Conservation (phyloP, 2,888 invertebrate species). For the Macrophya annulata region DNA sequence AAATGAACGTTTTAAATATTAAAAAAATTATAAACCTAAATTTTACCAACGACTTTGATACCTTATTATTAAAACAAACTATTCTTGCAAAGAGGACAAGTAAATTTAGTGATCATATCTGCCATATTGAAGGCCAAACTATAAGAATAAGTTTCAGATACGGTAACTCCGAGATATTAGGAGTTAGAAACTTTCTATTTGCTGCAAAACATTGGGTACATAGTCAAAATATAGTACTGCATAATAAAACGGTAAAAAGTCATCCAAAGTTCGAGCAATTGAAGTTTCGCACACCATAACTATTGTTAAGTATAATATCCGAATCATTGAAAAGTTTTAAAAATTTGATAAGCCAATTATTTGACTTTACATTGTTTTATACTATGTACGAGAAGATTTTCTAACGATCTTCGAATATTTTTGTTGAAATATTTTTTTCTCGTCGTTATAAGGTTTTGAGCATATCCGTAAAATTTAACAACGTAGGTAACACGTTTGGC, state of each 20-base stretch:
- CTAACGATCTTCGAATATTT: neutral
- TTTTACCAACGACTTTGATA: neutral
- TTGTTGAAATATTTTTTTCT: slow-evolving; percentile 8
- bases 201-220: neutral
- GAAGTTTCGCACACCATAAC: neutral
- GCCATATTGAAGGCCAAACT: neutral
- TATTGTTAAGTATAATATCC: too few species aligned
- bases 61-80: neutral
- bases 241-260: neutral
- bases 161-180: neutral
- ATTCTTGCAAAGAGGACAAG: neutral
- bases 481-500: slow-evolving; percentile 38
- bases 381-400: neutral
- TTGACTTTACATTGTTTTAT: neutral
- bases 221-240: neutral
- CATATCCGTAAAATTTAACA: slow-evolving; percentile 6
- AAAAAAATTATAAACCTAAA: neutral
- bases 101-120: too few species aligned
- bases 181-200: neutral
- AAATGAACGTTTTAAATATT: neutral
- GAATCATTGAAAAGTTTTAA: neutral
- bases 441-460: slow-evolving; percentile 8
- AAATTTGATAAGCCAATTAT: neutral
- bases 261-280: neutral
- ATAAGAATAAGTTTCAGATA: too few species aligned